phyloP scores from a whole-genome alignment of 2,888 invertebrate species.

The Timandra comae region DNA sequence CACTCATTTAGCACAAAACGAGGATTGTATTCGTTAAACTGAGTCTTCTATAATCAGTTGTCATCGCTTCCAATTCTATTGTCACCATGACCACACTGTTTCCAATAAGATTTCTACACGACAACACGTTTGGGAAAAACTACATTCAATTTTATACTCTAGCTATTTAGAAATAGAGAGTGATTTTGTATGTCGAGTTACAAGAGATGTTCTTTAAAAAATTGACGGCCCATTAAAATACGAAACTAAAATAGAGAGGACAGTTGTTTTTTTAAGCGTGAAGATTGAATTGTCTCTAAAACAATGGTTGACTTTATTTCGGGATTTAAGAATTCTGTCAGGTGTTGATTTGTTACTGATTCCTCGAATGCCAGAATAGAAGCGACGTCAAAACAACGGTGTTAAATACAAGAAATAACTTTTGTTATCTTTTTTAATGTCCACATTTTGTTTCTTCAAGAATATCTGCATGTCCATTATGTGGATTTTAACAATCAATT shows the following conservation, averaged over 20 bases:
- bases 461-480: constrained; percentile 27
- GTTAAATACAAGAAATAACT: constrained; percentile 43
- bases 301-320: constrained; percentile 58
- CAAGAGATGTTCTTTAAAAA: constrained; percentile 35
- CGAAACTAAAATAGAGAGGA: constrained; percentile 47
- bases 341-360: constrained; percentile 66
- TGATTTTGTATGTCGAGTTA: constrained; percentile 7
- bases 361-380: constrained; percentile 55
- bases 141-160: constrained; percentile 18
- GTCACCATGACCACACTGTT: constrained; percentile 55
- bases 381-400: constrained; percentile 57
- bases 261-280: constrained; percentile 43
- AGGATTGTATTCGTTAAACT: constrained; percentile 41
- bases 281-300: constrained; percentile 59
- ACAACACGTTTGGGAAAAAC: no score
- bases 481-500: constrained; percentile 45
- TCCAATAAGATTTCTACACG: constrained; percentile 18
- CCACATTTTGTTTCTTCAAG: neutral
- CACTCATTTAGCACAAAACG: constrained; percentile 53
- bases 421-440: constrained; percentile 12
- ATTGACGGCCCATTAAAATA: constrained; percentile 37
- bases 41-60: constrained; percentile 53
- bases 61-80: constrained; percentile 57
- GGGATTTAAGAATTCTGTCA: constrained; percentile 55
- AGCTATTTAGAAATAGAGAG: constrained; percentile 12